These are phyloP conservation scores for Lasioglossum albipes DNA, from an alignment of 1,140 invertebrate genomes.

Conservation along the genomic window DNA sequence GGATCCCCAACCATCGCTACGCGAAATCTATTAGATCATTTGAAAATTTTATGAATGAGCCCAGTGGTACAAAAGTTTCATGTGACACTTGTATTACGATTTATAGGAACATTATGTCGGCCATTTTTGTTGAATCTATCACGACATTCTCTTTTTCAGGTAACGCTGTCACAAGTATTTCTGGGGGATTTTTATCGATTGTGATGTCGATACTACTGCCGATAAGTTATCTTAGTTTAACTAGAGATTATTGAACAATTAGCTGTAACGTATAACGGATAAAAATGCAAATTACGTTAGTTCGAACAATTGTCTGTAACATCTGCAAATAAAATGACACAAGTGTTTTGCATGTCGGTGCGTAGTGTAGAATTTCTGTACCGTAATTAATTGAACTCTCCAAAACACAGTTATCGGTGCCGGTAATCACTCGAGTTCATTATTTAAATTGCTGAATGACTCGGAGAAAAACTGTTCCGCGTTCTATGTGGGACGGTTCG, in stretches of 20 bases:
- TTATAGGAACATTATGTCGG: neutral
- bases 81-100: no score
- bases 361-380: neutral
- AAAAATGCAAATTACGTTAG: neutral
- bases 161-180: neutral
- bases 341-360: neutral
- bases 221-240: slow-evolving; percentile 10
- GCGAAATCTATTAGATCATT: no score
- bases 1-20: no score
- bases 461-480: no score
- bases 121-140: neutral
- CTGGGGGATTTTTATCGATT: neutral
- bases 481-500: no score
- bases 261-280: no score
- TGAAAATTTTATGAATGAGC: no score
- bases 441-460: no score
- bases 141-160: slow-evolving; percentile 33
- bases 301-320: neutral
- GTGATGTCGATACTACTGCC: neutral
- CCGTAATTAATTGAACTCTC: no score
- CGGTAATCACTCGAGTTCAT: no score
- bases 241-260: neutral
- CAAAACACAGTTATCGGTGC: no score
- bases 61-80: no score
- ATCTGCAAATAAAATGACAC: neutral